phyloP scores from a whole-genome alignment of 2,888 invertebrate genomes.

The Drosophila melanosoma region DNA sequence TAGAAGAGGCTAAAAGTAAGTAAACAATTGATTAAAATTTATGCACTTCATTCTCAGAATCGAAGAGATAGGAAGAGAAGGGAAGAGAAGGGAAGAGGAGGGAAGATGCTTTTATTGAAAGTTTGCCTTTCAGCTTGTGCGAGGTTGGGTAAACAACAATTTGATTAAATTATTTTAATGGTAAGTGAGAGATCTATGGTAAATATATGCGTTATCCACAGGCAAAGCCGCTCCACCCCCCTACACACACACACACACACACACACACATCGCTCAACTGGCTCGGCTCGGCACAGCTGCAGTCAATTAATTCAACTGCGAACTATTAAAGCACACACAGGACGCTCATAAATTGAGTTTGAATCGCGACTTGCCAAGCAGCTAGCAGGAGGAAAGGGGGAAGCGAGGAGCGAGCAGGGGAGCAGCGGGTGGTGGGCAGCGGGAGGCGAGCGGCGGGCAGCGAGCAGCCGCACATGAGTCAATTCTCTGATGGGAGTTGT shows the following conservation, averaged over 20 bases:
- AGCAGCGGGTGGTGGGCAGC: neutral
- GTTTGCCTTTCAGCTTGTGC: conserved; percentile 53
- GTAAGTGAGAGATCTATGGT: conserved; percentile 72
- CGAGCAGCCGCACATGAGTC: conserved; percentile 62
- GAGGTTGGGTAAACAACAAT: conserved; percentile 65
- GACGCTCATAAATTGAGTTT: conserved; percentile 79
- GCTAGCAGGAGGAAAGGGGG: conserved; percentile 6
- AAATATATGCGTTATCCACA: conserved; percentile 63
- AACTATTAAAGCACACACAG: conserved; percentile 81
- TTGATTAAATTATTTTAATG: conserved; percentile 80
- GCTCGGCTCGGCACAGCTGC: conserved; percentile 43
- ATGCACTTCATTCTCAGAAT: conserved; percentile 55
- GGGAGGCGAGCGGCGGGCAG: neutral
- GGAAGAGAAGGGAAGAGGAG: conserved; percentile 28
- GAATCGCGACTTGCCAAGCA: conserved; percentile 60
- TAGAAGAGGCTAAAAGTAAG: conserved; percentile 68
- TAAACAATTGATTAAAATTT: conserved; percentile 80
- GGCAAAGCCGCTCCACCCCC: conserved; percentile 9
- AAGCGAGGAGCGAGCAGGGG: neutral
- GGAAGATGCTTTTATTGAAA: conserved; percentile 61
- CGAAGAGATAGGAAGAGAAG: conserved; percentile 22
- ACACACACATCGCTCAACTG: neutral
- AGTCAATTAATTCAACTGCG: conserved; percentile 80
- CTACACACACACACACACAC: too few species aligned
- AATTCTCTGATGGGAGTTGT: conserved; percentile 75